These are phyloP conservation scores for Lynx canadensis DNA, from an alignment of 2,113 vertebrate genomes.

Conservation along the genomic window DNA sequence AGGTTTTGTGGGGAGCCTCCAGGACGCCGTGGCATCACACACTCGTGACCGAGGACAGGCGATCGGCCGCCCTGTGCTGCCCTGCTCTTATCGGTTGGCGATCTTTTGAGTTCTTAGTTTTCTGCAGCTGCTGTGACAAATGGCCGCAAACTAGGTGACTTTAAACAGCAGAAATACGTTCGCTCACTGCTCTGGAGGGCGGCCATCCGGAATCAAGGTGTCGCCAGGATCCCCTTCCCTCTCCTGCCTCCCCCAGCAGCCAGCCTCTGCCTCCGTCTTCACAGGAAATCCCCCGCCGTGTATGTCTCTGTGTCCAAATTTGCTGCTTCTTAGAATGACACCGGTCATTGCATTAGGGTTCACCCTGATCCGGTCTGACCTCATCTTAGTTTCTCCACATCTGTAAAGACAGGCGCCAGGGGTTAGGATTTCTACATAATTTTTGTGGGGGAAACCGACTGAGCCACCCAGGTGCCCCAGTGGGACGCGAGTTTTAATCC, in stretches of 20 bases:
- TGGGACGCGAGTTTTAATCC: neutral
- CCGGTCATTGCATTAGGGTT: neutral
- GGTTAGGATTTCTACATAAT: neutral
- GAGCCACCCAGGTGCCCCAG: too few relatives aligned
- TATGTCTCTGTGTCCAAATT: neutral
- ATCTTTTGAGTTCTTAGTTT: neutral
- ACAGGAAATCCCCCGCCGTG: rapidly evolving
- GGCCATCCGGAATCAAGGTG: neutral
- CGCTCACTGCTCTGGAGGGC: neutral
- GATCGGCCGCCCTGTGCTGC: neutral
- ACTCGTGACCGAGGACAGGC: rapidly evolving
- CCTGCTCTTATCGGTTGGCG: rapidly evolving
- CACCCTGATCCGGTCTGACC: neutral
- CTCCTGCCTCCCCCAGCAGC: neutral
- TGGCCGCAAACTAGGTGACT: neutral
- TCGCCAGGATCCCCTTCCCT: too few relatives aligned
- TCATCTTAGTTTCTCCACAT: rapidly evolving
- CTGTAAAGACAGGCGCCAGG: neutral
- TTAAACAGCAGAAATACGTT: neutral
- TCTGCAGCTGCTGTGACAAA: neutral
- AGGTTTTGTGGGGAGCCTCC: rapidly evolving
- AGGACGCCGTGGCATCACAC: neutral
- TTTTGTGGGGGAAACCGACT: neutral
- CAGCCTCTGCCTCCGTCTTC: neutral
- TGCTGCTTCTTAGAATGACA: neutral